A percentile compares a stretch with the other conserved stretches of the same genome.
Evolutionary conservation across 2,113 vertebrate genomes (phyloP).

Genomic region (Myodes glareolus): DNA sequence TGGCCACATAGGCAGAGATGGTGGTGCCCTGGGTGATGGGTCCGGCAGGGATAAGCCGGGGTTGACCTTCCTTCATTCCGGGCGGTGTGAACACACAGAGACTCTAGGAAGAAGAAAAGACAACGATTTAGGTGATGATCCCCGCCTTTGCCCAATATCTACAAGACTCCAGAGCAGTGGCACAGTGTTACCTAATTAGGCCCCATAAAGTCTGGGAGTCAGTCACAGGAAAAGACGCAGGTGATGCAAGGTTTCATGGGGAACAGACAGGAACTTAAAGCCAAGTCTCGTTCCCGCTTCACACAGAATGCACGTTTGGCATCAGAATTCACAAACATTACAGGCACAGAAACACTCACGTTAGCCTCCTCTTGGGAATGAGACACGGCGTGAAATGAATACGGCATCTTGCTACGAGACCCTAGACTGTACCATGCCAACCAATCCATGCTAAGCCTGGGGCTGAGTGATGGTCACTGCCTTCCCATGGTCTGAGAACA

Average conservation of each 20-base stretch:
- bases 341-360: too few species aligned
- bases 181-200: accelerated
- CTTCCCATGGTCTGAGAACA: background rate
- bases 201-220: background rate
- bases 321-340: accelerated
- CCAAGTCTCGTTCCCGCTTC: too few species aligned
- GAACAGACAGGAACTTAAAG: accelerated
- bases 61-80: slow-evolving; percentile 93
- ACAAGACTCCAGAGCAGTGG: background rate
- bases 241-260: accelerated
- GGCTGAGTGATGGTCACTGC: too few species aligned
- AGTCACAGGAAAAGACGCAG: accelerated
- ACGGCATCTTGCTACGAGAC: too few species aligned
- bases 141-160: accelerated
- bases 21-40: slow-evolving; percentile 95
- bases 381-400: background rate
- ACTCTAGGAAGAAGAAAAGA: slow-evolving; percentile 88
- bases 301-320: background rate
- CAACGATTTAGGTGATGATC: accelerated
- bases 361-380: background rate
- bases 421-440: accelerated
- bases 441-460: background rate
- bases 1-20: slow-evolving; percentile 97
- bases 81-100: slow-evolving; percentile 96
- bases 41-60: slow-evolving; percentile 93